Percentiles rank a stretch among this genome's conserved stretches.
These are phyloP conservation scores for Chanos chanos DNA, from an alignment of 2,797 vertebrate genomes.

Conservation along the genomic window DNA sequence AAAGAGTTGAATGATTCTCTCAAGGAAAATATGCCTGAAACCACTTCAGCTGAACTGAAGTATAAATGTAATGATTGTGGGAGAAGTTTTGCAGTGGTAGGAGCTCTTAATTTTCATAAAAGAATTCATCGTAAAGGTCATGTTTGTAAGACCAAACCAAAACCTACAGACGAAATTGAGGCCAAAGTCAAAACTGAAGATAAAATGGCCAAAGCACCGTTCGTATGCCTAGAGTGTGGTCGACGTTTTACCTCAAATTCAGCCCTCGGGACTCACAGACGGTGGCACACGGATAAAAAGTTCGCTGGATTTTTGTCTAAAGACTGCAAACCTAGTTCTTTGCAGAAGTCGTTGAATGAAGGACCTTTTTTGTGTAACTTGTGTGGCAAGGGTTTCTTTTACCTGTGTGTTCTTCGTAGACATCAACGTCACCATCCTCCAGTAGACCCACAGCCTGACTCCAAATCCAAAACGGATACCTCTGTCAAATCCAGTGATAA, in stretches of 20 bases:
- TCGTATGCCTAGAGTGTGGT: conserved; percentile 70
- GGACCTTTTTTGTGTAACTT: conserved; percentile 64
- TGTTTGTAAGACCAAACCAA: conserved; percentile 39
- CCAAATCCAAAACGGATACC: conserved; percentile 9
- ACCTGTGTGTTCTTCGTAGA: conserved; percentile 61
- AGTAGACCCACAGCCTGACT: conserved; percentile 40
- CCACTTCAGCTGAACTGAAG: conserved; percentile 47
- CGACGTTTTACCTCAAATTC: conserved; percentile 68
- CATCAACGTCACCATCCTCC: conserved; percentile 61
- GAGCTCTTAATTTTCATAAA: conserved; percentile 72
- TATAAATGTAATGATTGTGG: conserved; percentile 70
- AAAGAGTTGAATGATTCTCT: not conserved
- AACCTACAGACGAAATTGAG: not conserved
- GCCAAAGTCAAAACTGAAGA: conserved; percentile 36
- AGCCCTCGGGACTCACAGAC: conserved; percentile 69
- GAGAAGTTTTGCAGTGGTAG: conserved; percentile 64
- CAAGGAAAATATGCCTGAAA: not conserved
- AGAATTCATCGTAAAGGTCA: conserved; percentile 58
- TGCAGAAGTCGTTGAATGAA: conserved; percentile 42
- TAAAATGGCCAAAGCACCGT: conserved; percentile 43
- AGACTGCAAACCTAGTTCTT: conserved; percentile 46
- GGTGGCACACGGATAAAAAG: conserved; percentile 71
- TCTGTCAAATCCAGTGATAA: not conserved
- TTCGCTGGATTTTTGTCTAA: conserved; percentile 47
- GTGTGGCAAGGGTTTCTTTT: conserved; percentile 69